Conservation (phyloP, 2,888 invertebrate genomes). For the Pristionchus mayeri region DNA sequence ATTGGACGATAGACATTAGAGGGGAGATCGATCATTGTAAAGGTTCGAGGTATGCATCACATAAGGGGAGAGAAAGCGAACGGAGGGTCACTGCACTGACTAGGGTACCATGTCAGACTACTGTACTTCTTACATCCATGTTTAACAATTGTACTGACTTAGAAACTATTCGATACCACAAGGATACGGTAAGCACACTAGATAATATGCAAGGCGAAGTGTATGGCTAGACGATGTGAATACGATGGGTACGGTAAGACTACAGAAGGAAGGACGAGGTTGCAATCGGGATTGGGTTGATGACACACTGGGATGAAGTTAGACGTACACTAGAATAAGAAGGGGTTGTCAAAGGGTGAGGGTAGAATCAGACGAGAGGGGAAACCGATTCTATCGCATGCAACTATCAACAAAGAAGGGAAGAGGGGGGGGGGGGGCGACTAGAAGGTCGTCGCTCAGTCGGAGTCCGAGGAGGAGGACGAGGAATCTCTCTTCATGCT, state of each 20-base stretch:
- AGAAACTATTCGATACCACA: background rate
- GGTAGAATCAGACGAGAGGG: background rate
- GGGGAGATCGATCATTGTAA: conserved; percentile 13
- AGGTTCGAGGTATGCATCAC: conserved; percentile 36
- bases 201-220: background rate
- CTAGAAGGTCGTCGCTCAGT: background rate
- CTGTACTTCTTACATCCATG: background rate
- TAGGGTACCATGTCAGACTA: background rate
- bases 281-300: background rate
- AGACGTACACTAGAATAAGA: background rate
- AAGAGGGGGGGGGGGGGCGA: background rate
- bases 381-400: background rate
- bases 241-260: background rate
- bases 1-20: background rate
- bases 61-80: background rate
- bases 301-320: conserved; percentile 8
- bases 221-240: background rate
- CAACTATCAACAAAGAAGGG: background rate
- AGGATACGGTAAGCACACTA: background rate
- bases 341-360: conserved; percentile 10
- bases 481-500: conserved; percentile 1
- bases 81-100: background rate
- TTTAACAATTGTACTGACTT: background rate
- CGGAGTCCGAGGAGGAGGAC: background rate
- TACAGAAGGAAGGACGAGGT: background rate